Base-by-base conservation (phyloP, 2,888 invertebrate species). In the Urechis unicinctus region DNA sequence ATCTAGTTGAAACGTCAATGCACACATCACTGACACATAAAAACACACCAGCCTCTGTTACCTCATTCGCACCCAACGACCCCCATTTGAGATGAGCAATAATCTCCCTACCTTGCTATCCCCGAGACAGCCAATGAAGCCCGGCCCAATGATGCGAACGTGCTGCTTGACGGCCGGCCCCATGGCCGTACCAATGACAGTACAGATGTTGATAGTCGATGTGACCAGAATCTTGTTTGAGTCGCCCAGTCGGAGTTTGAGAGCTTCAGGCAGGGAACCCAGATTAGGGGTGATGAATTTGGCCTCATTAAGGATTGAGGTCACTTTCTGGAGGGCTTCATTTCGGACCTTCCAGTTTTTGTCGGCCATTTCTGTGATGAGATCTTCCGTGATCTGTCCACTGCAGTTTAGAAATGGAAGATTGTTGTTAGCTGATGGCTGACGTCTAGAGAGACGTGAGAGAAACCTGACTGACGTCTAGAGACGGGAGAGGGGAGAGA, bases 221-320 rank as follows among this genome's bases (percentile, higher is more conserved):
- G 89, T 88, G 0, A 77, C 78, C 62, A 96, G 84, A 77, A 91
- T 93, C 26, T 90, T 91, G 80, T 96, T 96, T 48, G 92, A 91
- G 74, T 96, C 96, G 0, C 86, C 80, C 21, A 95, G 80, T 1
- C 95, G 83, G 0, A 85, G 83, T 0, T 86, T 85, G 13, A 96
- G 77, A 0, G 88, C 88, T 52, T 88, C 85, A 0, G 91, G 88
- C 41, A 94, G 78, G 71, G 91, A 91, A 0, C 92, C 93, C 43
- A 96, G 82, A 21, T 86, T 85, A 0, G 89, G 81, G 66, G 89
- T 90, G 61, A 96, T 89, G 6, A 88, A 85, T 64, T 88, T 86
- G 0, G 89, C 87, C 52, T 86, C 89, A 22, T 80, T 83, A 36
- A 92, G 80, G 44, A 91, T 85, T 0, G 81, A 82, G 55, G 82